Percentiles rank a stretch among this genome's conserved stretches.
phyloP scores from a whole-genome alignment of 2,888 invertebrate species.

The Dione juno region DNA sequence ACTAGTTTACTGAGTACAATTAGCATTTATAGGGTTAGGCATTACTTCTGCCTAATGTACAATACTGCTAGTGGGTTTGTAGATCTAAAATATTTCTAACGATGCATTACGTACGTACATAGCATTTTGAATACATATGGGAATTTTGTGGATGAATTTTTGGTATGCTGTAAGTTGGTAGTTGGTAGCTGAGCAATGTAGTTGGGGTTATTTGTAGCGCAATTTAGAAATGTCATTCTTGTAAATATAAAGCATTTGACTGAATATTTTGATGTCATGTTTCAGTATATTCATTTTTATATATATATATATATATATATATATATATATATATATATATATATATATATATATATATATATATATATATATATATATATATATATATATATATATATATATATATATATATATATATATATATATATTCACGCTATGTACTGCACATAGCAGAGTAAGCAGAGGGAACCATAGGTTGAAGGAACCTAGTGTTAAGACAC shows the following conservation, averaged over 20 bases:
- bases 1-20: conserved; percentile 62
- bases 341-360: too few species aligned
- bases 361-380: too few species aligned
- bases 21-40: conserved; percentile 58
- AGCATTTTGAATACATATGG: conserved; percentile 11
- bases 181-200: neutral
- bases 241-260: neutral
- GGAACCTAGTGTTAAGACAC: too few species aligned
- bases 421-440: too few species aligned
- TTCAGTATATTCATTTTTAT: too few species aligned
- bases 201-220: neutral
- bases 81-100: conserved; percentile 22
- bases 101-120: conserved; percentile 13
- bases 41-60: conserved; percentile 44
- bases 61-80: conserved; percentile 6
- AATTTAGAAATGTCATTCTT: conserved; percentile 11
- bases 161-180: conserved; percentile 13
- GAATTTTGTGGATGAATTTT: conserved; percentile 18
- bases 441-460: too few species aligned
- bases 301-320: too few species aligned
- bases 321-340: too few species aligned
- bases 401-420: too few species aligned
- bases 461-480: too few species aligned
- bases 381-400: too few species aligned
- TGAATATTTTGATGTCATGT: neutral